Conservation (phyloP, 2,888 invertebrate genomes). For the Phorcus lineatus region DNA sequence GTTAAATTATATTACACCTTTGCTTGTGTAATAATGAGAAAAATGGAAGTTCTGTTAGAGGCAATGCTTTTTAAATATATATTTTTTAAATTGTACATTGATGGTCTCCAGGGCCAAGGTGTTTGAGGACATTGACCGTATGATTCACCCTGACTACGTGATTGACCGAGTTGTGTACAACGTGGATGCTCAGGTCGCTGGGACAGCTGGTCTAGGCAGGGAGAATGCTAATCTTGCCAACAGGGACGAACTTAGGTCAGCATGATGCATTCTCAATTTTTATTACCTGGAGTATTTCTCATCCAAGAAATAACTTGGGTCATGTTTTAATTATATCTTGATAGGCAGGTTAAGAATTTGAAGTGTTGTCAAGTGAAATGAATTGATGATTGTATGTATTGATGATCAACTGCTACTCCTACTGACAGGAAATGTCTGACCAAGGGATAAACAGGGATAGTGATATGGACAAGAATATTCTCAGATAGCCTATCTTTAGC, state of each 20-base stretch:
- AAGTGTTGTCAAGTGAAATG: neutral
- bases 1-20: no score
- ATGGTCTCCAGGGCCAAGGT: constrained; percentile 66
- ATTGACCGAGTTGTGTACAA: constrained; percentile 83
- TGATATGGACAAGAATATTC: no score
- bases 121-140: constrained; percentile 82
- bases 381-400: no score
- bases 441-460: no score
- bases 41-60: no score
- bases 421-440: no score
- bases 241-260: constrained; percentile 67
- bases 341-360: neutral
- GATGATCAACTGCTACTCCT: no score
- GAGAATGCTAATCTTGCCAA: constrained; percentile 62
- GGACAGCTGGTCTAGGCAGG: constrained; percentile 50
- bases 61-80: no score
- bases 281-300: no score
- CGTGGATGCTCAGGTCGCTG: constrained; percentile 79
- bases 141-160: constrained; percentile 80
- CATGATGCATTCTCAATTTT: neutral
- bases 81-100: neutral
- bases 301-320: neutral
- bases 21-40: no score
- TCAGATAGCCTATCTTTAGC: no score
- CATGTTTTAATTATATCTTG: neutral